Percentiles rank a stretch among this genome's conserved stretches.
phyloP scores from a whole-genome alignment of 2,797 vertebrate genomes.

The Cuculus canorus region DNA sequence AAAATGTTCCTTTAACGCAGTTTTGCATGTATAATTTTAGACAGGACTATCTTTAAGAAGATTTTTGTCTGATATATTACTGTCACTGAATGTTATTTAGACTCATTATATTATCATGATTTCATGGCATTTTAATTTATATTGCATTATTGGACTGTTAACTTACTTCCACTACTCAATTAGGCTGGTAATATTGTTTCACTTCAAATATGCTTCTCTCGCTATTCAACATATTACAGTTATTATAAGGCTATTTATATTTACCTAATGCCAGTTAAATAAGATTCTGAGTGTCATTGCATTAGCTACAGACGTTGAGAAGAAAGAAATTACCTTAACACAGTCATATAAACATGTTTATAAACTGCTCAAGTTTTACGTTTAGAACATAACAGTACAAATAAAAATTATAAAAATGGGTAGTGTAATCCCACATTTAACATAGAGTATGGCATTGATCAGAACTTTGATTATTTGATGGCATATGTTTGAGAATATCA shows the following conservation, averaged over 20 bases:
- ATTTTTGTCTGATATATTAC: constrained; percentile 48
- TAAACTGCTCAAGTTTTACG: background rate
- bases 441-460: background rate
- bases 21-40: constrained; percentile 1
- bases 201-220: constrained; percentile 51
- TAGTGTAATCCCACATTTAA: background rate
- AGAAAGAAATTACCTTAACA: background rate
- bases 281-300: background rate
- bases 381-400: background rate
- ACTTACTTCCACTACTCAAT: constrained; percentile 67
- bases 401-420: background rate
- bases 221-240: constrained; percentile 49
- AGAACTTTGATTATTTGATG: constrained; percentile 5
- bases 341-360: background rate
- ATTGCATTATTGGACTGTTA: constrained; percentile 68
- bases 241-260: constrained; percentile 66
- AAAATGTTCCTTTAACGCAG: constrained; percentile 40
- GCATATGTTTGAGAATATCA: background rate
- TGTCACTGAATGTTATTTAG: constrained; percentile 66
- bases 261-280: constrained; percentile 42
- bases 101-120: constrained; percentile 60
- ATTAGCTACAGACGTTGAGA: background rate
- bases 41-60: constrained; percentile 56
- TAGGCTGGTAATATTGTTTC: constrained; percentile 66
- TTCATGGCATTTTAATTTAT: constrained; percentile 74